Conservation (phyloP, 2,113 vertebrate species). For the Pterocles gutturalis region DNA sequence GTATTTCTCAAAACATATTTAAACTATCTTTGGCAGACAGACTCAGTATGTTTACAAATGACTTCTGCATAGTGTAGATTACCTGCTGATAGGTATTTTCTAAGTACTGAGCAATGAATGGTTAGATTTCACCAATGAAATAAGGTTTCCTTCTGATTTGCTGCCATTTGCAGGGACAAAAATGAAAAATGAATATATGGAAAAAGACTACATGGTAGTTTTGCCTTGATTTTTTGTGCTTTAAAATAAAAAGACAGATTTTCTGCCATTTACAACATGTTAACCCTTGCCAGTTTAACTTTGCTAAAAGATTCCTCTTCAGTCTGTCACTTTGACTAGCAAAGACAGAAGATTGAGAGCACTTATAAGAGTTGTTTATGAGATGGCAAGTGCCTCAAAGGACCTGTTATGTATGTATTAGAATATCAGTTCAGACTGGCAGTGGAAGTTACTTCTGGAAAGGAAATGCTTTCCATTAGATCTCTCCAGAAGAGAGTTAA, state of each 20-base stretch:
- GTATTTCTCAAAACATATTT: background rate
- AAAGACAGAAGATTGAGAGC: background rate
- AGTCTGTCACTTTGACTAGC: background rate
- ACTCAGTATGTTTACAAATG: background rate
- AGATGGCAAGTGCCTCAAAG: background rate
- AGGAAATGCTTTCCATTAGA: background rate
- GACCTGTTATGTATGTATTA: background rate
- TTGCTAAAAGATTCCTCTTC: background rate
- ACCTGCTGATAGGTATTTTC: background rate
- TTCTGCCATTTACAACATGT: background rate
- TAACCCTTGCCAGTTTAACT: background rate
- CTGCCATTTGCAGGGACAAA: background rate
- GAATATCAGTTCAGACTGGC: background rate
- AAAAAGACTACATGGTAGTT: background rate
- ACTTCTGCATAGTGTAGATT: background rate
- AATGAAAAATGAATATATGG: background rate
- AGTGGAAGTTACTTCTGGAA: background rate
- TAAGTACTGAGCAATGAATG: background rate
- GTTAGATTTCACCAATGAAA: background rate
- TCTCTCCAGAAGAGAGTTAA: background rate
- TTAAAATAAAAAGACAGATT: background rate
- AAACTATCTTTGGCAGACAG: background rate
- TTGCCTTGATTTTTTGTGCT: background rate
- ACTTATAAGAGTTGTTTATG: background rate
- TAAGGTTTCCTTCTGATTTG: background rate